Evolutionary conservation across 2,797 vertebrate genomes (phyloP).

Genomic region (Sylvia borin): DNA sequence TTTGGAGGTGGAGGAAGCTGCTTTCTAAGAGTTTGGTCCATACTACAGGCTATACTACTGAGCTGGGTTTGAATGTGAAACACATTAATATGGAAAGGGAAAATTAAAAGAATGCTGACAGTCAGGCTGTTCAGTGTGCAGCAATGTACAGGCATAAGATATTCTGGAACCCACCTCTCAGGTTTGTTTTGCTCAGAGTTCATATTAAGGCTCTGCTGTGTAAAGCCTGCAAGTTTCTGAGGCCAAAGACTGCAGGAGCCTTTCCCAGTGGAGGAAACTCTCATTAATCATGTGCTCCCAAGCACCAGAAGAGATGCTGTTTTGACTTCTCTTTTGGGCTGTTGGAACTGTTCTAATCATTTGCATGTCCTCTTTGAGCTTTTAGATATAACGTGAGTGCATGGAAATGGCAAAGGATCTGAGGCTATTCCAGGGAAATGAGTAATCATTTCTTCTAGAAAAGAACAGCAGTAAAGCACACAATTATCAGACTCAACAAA

Average conservation of each 20-base stretch:
- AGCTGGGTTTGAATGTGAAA: background rate
- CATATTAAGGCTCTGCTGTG: background rate
- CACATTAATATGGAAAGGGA: background rate
- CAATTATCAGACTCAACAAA: background rate
- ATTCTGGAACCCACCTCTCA: background rate
- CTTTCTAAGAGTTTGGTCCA: background rate
- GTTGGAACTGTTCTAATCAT: conserved; percentile 33
- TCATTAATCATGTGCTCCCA: conserved; percentile 52
- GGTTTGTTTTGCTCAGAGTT: conserved; percentile 33
- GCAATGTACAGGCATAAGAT: background rate
- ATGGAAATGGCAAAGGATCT: conserved; percentile 46
- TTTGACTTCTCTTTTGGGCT: conserved; percentile 32
- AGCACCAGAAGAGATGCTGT: conserved; percentile 29
- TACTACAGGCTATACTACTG: rapidly evolving
- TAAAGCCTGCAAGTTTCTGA: conserved; percentile 8
- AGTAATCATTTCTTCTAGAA: conserved; percentile 45
- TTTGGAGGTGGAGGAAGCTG: background rate
- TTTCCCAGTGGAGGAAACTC: conserved; percentile 30
- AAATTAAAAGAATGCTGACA: background rate
- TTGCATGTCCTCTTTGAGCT: conserved; percentile 17
- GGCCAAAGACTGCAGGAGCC: conserved; percentile 24
- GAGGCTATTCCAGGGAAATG: conserved; percentile 43
- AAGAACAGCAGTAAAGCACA: background rate
- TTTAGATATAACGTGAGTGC: background rate
- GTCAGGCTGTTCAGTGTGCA: background rate